phyloP scores from a whole-genome alignment of 2,797 vertebrate species.

The Rhabdophis nuchalis region DNA sequence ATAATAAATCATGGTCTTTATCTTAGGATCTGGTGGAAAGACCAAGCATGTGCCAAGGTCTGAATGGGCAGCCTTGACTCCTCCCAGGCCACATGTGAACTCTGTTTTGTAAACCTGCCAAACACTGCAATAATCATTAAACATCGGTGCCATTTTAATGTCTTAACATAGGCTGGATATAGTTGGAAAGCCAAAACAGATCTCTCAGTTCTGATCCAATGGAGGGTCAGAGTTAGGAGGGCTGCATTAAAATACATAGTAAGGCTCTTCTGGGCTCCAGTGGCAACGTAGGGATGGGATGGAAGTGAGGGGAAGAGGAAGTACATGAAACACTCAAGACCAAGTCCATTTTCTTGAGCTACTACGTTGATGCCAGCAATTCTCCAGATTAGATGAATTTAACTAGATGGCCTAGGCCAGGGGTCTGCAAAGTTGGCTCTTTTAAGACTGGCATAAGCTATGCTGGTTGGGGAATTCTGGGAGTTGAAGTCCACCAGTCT shows the following conservation, averaged over 20 bases:
- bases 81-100: neutral
- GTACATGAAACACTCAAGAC: neutral
- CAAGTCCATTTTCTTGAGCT: neutral
- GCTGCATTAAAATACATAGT: neutral
- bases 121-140: neutral
- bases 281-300: neutral
- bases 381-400: neutral
- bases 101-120: neutral
- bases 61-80: neutral
- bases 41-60: neutral
- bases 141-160: neutral
- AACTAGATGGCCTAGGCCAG: neutral
- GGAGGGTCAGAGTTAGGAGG: neutral
- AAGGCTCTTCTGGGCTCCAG: neutral
- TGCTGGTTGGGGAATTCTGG: no score
- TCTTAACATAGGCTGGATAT: neutral
- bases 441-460: no score
- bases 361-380: neutral
- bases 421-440: no score
- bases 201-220: neutral
- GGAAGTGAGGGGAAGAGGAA: neutral
- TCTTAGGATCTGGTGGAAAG: neutral
- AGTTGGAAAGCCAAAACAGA: neutral
- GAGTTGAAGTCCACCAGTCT: no score
- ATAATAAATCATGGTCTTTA: neutral